Evolutionary conservation across 2,797 vertebrate genomes (phyloP).

Genomic region (Catharus ustulatus): DNA sequence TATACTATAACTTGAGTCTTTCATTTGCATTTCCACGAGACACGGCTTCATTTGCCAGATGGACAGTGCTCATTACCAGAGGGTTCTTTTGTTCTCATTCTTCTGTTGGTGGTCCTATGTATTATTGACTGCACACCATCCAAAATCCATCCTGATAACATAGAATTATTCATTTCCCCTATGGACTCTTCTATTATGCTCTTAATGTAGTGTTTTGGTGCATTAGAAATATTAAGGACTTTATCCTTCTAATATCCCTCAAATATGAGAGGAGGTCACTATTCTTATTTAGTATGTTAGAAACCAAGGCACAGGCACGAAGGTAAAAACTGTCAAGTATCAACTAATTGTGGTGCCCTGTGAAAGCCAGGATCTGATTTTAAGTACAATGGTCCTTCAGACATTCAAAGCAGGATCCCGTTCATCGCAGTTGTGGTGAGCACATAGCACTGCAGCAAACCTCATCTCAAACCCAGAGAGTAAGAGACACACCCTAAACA

Average conservation of each 20-base stretch:
- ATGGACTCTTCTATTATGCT: background rate
- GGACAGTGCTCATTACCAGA: background rate
- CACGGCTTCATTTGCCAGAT: background rate
- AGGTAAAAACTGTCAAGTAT: background rate
- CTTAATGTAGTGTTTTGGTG: background rate
- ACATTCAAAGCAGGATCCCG: background rate
- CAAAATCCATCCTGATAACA: conserved; percentile 23
- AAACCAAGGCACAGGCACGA: background rate
- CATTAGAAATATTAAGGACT: conserved; percentile 15
- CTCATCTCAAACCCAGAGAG: background rate
- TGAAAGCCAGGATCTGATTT: background rate
- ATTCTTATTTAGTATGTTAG: background rate
- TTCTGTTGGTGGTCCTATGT: conserved; percentile 25
- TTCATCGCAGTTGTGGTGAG: background rate
- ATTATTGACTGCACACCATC: background rate
- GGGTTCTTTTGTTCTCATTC: conserved; percentile 10
- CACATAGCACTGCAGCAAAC: background rate
- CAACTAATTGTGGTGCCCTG: background rate
- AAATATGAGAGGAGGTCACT: background rate
- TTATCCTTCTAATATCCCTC: background rate
- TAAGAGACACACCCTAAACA: background rate
- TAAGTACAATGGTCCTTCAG: background rate
- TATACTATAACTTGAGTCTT: background rate
- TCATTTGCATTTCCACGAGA: conserved; percentile 10
- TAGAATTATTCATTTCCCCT: conserved; percentile 35